Evolutionary conservation across 2,797 vertebrate species (phyloP).

Genomic region (Alcedo atthis): DNA sequence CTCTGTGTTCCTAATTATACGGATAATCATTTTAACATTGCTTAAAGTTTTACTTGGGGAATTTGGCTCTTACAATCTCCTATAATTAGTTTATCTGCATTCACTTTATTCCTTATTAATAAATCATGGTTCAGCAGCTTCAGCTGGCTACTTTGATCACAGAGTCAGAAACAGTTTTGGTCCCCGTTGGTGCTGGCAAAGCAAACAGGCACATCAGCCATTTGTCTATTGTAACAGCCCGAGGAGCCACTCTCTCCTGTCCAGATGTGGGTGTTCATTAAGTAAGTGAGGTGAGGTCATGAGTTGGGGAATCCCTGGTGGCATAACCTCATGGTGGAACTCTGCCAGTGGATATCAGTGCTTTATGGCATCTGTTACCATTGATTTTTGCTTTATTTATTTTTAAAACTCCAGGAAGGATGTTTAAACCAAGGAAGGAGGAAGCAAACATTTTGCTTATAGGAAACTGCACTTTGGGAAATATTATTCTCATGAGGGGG

Average conservation of each 20-base stretch:
- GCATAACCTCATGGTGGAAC: neutral
- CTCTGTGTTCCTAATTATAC: constrained; percentile 71
- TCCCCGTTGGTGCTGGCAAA: constrained; percentile 33
- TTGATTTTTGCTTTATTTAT: neutral
- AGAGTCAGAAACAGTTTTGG: neutral
- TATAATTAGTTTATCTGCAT: constrained; percentile 76
- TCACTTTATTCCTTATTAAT: constrained; percentile 79
- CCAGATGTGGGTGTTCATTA: neutral
- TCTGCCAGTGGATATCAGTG: neutral
- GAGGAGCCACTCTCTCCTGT: neutral
- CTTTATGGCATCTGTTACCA: constrained; percentile 26
- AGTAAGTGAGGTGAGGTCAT: constrained; percentile 1
- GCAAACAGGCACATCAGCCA: neutral
- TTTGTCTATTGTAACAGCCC: neutral
- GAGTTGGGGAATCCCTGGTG: neutral
- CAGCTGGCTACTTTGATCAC: constrained; percentile 63
- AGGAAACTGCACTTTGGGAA: neutral
- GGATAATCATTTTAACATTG: constrained; percentile 68
- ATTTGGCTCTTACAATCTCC: constrained; percentile 61
- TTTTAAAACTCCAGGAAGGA: neutral
- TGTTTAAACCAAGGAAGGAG: neutral
- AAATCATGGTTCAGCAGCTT: constrained; percentile 57
- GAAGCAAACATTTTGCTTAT: neutral
- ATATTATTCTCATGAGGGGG: neutral
- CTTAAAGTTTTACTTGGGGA: constrained; percentile 78